Base-by-base conservation (phyloP, 1,140 invertebrate species). In the Drosophila sulfurigaster region DNA sequence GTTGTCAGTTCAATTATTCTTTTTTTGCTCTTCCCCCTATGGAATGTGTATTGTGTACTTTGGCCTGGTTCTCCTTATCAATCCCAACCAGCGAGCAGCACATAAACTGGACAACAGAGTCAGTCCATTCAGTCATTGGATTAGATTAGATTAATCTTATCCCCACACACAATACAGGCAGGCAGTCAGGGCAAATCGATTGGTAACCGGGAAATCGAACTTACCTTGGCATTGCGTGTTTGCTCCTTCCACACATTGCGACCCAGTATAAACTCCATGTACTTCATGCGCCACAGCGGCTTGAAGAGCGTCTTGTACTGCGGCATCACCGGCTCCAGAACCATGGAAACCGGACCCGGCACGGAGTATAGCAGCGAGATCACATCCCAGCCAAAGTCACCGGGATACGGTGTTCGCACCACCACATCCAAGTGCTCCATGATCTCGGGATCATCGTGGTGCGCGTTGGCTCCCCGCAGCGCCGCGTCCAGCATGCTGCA, bases 71-170 rank as follows among this genome's bases (percentile, higher is more conserved):
- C 20, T 25, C 32, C 32, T 32, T 32, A 32, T 32, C 32, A 38
- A 38, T 10, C 35, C 30, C 13, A 32, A 48, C 2, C 10, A 35
- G n/a, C 6, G 28, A 15, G n/a, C 30, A 15, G 13, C 20, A 25
- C 20, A 25, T 25, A 35, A 13, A 38, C 7, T 10, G 7, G 8
- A 38, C 35, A 32, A 8, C 35, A 38, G 35, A 25, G 20, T 25
- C 20, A 25, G 20, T 25, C 20, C 20, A 3, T 25, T 38, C 35
- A 8, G 35, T 38, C 35, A 38, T 38, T 45, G 71, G 71, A 74
- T 74, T 74, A 74, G 71, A 74, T 74, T 69, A 57, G 10, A 30
- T 65, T 74, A 62, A 74, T 69, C 71, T 74, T 74, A 74, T 69
- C 71, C 71, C 20, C 20, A 25, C 20, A 25, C 20, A 25, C 20